phyloP scores from a whole-genome alignment of 2,888 invertebrate species.

The Sussaba pulchella region DNA sequence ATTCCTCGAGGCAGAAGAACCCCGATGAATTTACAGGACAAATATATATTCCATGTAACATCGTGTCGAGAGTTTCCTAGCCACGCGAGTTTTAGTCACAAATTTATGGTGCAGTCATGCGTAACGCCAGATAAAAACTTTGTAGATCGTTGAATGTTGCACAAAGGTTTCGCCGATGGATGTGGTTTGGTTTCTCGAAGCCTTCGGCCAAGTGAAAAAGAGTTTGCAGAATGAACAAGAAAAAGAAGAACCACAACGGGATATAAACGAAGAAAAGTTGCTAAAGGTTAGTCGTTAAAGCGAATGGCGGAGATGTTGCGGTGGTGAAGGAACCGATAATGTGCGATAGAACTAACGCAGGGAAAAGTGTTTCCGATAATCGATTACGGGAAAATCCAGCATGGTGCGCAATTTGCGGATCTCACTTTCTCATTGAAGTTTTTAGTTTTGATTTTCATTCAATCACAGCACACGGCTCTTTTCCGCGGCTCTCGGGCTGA shows the following conservation, averaged over 20 bases:
- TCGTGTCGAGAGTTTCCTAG: constrained; percentile 1
- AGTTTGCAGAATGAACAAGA: constrained; percentile 29
- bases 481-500: neutral
- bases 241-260: neutral
- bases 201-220: constrained; percentile 25
- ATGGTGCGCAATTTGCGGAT: neutral
- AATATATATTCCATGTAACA: constrained; percentile 12
- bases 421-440: neutral
- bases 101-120: constrained; percentile 49
- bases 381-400: constrained; percentile 30
- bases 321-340: constrained; percentile 50
- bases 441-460: neutral
- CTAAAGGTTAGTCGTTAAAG: constrained; percentile 56
- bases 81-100: constrained; percentile 27
- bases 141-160: constrained; percentile 54
- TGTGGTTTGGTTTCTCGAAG: constrained; percentile 40
- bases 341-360: constrained; percentile 46
- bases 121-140: constrained; percentile 35
- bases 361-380: constrained; percentile 56
- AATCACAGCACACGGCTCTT: neutral
- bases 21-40: constrained; percentile 46
- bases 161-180: constrained; percentile 30
- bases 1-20: constrained; percentile 54
- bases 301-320: constrained; percentile 28
- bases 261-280: constrained; percentile 33